phyloP scores from a whole-genome alignment of 2,113 vertebrate genomes.

The Pelecanus crispus region DNA sequence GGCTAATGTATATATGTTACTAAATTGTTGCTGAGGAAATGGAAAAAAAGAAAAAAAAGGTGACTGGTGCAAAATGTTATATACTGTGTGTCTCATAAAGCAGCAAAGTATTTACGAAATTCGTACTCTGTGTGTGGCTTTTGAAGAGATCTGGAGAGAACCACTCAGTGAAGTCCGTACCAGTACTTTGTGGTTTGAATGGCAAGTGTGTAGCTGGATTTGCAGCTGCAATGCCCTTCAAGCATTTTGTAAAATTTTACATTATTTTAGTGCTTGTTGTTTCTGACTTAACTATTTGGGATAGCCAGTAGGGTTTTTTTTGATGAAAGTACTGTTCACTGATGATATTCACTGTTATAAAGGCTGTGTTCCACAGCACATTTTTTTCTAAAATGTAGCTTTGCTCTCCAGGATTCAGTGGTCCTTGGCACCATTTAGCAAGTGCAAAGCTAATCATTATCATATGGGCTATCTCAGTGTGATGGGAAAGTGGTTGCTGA shows the following conservation, averaged over 20 bases:
- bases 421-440: background rate
- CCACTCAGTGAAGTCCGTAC: background rate
- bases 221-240: background rate
- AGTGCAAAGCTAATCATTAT: background rate
- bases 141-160: background rate
- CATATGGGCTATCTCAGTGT: background rate
- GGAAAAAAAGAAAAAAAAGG: background rate
- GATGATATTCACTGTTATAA: background rate
- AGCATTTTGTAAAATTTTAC: background rate
- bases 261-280: background rate
- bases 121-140: background rate
- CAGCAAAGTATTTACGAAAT: background rate
- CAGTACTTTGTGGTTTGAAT: background rate
- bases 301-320: background rate
- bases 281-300: background rate
- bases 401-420: background rate
- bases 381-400: background rate
- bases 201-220: background rate
- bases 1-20: background rate
- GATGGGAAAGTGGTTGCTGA: background rate
- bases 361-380: background rate
- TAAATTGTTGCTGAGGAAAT: background rate
- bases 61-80: background rate
- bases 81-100: background rate
- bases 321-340: background rate